Evolutionary conservation across 2,113 vertebrate genomes (phyloP).

Genomic region (Morone saxatilis): DNA sequence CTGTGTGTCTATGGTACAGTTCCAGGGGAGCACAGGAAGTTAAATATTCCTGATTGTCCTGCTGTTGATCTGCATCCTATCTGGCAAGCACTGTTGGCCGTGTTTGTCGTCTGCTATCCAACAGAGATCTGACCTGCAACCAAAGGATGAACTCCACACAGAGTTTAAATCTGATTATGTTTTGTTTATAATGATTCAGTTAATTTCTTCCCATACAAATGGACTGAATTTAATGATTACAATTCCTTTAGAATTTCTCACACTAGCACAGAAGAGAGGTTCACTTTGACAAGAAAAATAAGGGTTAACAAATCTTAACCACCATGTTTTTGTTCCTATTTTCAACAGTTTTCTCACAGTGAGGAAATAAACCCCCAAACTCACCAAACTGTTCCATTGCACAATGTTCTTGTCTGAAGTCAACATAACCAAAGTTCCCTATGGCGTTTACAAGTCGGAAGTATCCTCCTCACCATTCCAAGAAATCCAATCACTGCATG

Average conservation of each 20-base stretch:
- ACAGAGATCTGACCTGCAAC: constrained; percentile 18
- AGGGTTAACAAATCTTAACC: background rate
- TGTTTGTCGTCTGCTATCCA: background rate
- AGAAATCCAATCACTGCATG: constrained; percentile 53
- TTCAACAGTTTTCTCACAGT: background rate
- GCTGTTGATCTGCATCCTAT: constrained; percentile 36
- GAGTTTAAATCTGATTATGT: background rate
- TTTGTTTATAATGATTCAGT: background rate
- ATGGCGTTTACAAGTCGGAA: background rate
- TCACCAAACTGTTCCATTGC: background rate
- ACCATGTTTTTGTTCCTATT: background rate
- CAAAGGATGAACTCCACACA: background rate
- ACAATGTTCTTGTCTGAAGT: background rate
- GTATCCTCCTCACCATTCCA: background rate
- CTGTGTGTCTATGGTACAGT: constrained; percentile 33
- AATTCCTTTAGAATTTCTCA: background rate
- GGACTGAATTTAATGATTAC: background rate
- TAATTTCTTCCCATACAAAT: background rate
- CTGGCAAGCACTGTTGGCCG: constrained; percentile 28
- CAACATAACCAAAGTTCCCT: background rate
- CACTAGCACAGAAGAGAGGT: background rate
- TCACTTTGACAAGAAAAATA: background rate
- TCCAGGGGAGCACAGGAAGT: constrained; percentile 53
- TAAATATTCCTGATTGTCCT: constrained; percentile 64
- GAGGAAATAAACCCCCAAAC: background rate